Conservation (phyloP, 2,797 vertebrate genomes). For the Prunella strophiata region DNA sequence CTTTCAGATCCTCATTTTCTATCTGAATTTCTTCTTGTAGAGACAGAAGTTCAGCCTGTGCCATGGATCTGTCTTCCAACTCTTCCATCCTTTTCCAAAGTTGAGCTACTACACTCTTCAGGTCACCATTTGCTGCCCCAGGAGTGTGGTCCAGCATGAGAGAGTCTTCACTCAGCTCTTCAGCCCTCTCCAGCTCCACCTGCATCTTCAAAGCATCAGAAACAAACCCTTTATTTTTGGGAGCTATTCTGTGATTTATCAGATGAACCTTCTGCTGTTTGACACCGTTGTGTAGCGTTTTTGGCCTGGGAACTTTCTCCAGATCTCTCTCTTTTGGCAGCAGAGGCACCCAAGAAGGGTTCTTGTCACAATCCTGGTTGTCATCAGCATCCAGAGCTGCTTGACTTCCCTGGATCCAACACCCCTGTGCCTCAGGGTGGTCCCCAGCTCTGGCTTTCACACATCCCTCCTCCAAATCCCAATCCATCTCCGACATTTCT, state of each 20-base stretch:
- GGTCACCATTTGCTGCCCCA: slow-evolving; percentile 65
- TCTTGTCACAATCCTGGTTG: slow-evolving; percentile 30
- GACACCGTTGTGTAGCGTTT: background rate
- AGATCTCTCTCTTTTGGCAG: slow-evolving; percentile 44
- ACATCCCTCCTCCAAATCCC: slow-evolving; percentile 30
- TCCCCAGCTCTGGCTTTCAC: slow-evolving; percentile 15
- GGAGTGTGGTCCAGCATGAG: slow-evolving; percentile 55
- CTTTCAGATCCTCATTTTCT: slow-evolving; percentile 75
- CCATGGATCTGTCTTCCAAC: slow-evolving; percentile 68
- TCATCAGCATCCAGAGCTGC: slow-evolving; percentile 56
- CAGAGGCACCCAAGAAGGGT: slow-evolving; percentile 34
- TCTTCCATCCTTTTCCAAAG: slow-evolving; percentile 77
- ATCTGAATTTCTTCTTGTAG: slow-evolving; percentile 62
- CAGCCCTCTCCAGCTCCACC: slow-evolving; percentile 57
- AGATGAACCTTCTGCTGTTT: slow-evolving; percentile 38
- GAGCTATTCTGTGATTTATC: slow-evolving; percentile 10
- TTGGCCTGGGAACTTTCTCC: slow-evolving; percentile 10
- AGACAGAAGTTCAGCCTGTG: slow-evolving; percentile 57
- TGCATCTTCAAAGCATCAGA: slow-evolving; percentile 51
- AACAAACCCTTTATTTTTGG: slow-evolving; percentile 25
- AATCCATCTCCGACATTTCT: slow-evolving; percentile 47
- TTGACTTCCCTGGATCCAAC: slow-evolving; percentile 10
- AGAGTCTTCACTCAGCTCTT: slow-evolving; percentile 52
- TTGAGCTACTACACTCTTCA: slow-evolving; percentile 74
- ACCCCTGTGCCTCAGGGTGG: background rate